Evolutionary conservation across 2,113 vertebrate species (phyloP), one percentile per base, ranked within the genome.

Genomic region (Boleophthalmus pectinirostris): DNA sequence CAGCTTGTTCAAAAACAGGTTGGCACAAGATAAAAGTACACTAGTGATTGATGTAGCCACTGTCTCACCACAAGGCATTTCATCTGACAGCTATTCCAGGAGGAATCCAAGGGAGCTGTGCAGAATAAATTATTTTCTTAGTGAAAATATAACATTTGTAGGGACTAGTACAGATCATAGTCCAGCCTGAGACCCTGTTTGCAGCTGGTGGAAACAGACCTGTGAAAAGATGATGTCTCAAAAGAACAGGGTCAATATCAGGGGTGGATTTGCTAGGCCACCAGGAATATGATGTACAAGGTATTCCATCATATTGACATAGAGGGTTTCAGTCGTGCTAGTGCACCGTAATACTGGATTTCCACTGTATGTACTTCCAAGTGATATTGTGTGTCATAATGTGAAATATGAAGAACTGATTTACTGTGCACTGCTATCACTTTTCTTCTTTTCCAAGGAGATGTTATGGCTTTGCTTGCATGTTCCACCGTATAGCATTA

Each of bases 41-140:
- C 79, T 70, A 82, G 71, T 73, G 82, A 84, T 66, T 58, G 75
- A 84, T 75, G 68, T 25, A 38, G 79, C 82, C 73, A 77, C 82
- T 64, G 68, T 80, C 83, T 70, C 49, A 73, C 72, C 79, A 57
- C 57, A 43, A 82, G 78, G 74, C 85, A 70, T 83, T 78, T 20
- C 81, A 61, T 70, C 61, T 79, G 81, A 81, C 45, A 23, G 71
- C 70, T 68, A 63, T 82, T 81, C 75, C 78, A 69, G 79, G 65
- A 82, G 82, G 74, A 72, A 74, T 84, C 71, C 84, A 57, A 1
- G 61, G 58, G 56, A 83, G 82, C 78, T 65, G 77, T 74, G 3
- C 57, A 71, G 78, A 90, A 92, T 91, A 89, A 84, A 90, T 90
- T 53, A 90, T 79, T 80, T 71, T 46, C n/a, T 64, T 38, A 12